These are phyloP conservation scores for Macaca fascicularis DNA, from an alignment of 2,113 vertebrate genomes.

Conservation along the genomic window DNA sequence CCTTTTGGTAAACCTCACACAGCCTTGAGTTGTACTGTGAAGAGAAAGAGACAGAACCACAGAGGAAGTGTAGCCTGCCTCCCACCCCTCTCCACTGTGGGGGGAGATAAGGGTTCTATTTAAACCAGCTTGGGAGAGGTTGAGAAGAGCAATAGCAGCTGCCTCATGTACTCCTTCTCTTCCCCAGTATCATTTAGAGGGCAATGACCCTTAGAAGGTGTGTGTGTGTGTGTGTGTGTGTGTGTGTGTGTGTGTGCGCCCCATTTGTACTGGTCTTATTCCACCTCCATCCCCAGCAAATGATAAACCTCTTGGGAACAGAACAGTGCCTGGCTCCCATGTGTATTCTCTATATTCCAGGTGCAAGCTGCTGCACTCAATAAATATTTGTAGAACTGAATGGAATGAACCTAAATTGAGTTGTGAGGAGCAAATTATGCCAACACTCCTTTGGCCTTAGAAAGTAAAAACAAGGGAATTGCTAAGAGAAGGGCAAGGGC, in stretches of 20 bases:
- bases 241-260: neutral
- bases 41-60: neutral
- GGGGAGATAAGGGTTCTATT: too few species aligned
- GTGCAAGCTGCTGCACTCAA: neutral
- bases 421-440: neutral
- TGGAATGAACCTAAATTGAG: conserved; percentile 21
- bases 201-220: neutral
- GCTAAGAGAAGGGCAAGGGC: neutral
- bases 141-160: neutral
- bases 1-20: neutral
- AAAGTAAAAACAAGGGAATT: neutral
- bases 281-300: neutral
- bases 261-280: neutral
- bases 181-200: neutral
- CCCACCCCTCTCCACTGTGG: neutral
- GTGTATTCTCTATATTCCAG: neutral
- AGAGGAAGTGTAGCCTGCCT: neutral
- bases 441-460: conserved; percentile 22
- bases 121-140: neutral
- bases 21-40: neutral
- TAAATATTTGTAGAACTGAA: conserved; percentile 44
- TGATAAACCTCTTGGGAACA: neutral
- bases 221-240: neutral
- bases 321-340: neutral
- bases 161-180: too few species aligned